Evolutionary conservation across 2,888 invertebrate species (phyloP), one percentile per base, ranked within the genome.

Genomic region (Himalopsyche japonica): DNA sequence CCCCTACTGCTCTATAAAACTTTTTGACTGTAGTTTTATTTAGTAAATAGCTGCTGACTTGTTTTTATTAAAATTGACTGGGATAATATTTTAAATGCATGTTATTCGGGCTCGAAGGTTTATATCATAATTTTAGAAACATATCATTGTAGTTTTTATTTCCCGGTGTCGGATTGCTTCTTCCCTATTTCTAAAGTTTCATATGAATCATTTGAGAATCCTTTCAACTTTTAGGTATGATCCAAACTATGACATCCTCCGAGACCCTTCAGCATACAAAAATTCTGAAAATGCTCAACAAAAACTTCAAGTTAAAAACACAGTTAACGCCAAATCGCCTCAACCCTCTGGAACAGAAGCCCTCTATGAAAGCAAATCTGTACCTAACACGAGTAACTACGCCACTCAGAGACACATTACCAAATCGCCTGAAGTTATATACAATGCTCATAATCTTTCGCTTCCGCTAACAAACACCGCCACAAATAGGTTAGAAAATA

Each of bases 181-280:
- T 18, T 18, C 3, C 27, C 6, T 15, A 24, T 70, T 8, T 27
- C n/a, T 18, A 12, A 30, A 15, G 20, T 48, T 48, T 24, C 18
- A 30, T 24, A n/a, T 3, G n/a, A 24, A 49, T 80, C 49, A 47
- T 49, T 47, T 76, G 34, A 70, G 27, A 70, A 70, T 20, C 70
- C 43, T 76, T 34, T 83, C 86, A 82, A 79, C 88, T 92, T 92
- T 89, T 91, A 93, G 93, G 91, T 92, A 92, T 88, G 93, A 93
- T 88, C 92, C 92, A 87, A 93, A 92, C 89, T 92, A 92, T 88
- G 93, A 93, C 88, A 89, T 92, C 89, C 91, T 92, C 87, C 92
- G 92, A 91, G 92, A 92, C 87, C 92, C 92, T 88, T 90, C 92
- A 89, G 92, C 92, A 90, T 92, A 92, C 88, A 92, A 91, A 88